Conservation (phyloP, 1,140 invertebrate species). For the Meteorus sp. region DNA sequence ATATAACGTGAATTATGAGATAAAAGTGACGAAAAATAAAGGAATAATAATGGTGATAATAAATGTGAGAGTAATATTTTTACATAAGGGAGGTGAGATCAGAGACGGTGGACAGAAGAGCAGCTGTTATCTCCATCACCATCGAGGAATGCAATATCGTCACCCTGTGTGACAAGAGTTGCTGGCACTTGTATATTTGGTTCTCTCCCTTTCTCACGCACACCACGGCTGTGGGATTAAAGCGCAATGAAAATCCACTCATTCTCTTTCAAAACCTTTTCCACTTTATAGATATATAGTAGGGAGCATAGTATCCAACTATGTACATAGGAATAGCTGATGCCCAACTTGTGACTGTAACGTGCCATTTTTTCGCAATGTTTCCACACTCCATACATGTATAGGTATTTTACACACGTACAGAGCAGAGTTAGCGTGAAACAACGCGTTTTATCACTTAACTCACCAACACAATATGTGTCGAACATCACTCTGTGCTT, state of each 20-base stretch:
- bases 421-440: not conserved
- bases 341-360: not conserved
- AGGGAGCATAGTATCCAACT: not conserved
- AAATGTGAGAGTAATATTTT: not conserved
- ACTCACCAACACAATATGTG: not conserved
- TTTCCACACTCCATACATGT: too few relatives aligned
- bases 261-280: conserved; percentile 31
- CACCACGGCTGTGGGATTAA: conserved; percentile 42
- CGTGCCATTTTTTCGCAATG: not conserved
- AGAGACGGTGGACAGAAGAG: conserved; percentile 14
- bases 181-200: conserved; percentile 51
- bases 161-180: conserved; percentile 58
- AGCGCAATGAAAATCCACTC: conserved; percentile 53
- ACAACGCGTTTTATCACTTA: not conserved
- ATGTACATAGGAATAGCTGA: not conserved
- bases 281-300: conserved; percentile 5
- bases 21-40: too few relatives aligned
- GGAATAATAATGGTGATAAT: too few relatives aligned
- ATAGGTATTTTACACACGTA: too few relatives aligned
- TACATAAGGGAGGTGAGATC: conserved; percentile 7
- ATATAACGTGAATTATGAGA: too few relatives aligned
- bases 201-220: conserved; percentile 22
- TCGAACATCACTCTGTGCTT: not conserved
- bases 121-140: conserved; percentile 53
- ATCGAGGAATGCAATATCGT: conserved; percentile 59